phyloP scores from a whole-genome alignment of 2,113 vertebrate genomes.

The Callaeas wilsoni region DNA sequence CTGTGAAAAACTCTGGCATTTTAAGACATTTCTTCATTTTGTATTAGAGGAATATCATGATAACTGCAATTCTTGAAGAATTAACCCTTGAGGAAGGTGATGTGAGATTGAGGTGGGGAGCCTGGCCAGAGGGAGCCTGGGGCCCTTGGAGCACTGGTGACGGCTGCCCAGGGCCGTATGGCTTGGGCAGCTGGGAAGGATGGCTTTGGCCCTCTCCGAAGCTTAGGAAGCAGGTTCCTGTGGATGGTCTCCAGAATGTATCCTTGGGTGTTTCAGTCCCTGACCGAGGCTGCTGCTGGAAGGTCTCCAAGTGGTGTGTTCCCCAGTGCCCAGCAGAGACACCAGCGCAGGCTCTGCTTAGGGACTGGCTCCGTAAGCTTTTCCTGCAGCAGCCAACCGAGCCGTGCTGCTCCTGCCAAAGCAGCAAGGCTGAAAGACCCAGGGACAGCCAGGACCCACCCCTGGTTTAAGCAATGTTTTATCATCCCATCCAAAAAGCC shows the following conservation, averaged over 20 bases:
- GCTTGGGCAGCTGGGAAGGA: background rate
- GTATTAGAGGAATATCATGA: background rate
- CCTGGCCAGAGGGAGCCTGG: background rate
- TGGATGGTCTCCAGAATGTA: background rate
- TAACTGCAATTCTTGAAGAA: background rate
- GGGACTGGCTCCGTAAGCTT: background rate
- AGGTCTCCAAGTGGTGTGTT: background rate
- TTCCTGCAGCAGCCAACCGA: background rate
- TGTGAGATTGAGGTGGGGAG: background rate
- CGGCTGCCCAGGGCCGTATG: rapidly evolving
- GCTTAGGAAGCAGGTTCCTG: background rate
- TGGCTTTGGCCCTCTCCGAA: background rate
- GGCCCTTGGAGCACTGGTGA: background rate
- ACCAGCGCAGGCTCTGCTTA: background rate
- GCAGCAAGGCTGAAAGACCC: background rate
- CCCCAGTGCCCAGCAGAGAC: background rate
- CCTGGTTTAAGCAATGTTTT: background rate
- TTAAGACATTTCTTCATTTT: background rate
- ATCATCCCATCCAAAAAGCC: background rate
- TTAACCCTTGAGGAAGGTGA: background rate
- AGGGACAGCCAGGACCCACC: background rate
- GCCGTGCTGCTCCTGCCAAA: background rate
- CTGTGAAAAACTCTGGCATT: background rate
- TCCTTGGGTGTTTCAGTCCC: background rate
- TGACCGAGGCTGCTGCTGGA: background rate